Percentiles rank a stretch among this genome's conserved stretches.
Conservation (phyloP, 2,797 vertebrate species). For the Chaunax sp. region DNA sequence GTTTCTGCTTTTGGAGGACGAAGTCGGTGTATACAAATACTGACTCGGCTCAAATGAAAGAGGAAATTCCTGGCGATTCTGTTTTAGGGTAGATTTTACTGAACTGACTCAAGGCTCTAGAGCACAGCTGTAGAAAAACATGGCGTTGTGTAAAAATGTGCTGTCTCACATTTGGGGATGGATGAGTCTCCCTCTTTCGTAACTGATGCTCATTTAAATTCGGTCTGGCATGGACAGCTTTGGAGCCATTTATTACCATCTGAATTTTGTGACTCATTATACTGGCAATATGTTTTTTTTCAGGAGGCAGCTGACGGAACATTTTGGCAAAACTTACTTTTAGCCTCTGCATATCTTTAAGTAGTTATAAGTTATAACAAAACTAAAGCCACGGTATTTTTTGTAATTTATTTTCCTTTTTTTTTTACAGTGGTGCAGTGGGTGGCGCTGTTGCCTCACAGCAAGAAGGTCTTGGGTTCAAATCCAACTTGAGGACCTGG, state of each 20-base stretch:
- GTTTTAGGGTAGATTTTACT: slow-evolving; percentile 4
- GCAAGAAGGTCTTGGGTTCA: no score
- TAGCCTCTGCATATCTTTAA: neutral
- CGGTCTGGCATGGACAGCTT: slow-evolving; percentile 31
- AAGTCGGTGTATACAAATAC: slow-evolving; percentile 6
- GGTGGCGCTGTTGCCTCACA: no score
- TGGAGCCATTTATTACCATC: slow-evolving; percentile 41
- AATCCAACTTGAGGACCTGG: no score
- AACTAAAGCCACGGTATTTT: neutral
- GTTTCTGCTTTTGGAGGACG: neutral
- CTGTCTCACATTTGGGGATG: slow-evolving; percentile 11
- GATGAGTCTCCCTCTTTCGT: slow-evolving; percentile 19
- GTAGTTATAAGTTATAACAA: neutral
- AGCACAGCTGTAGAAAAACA: slow-evolving; percentile 10
- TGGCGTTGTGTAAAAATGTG: slow-evolving; percentile 6
- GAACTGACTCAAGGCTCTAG: neutral
- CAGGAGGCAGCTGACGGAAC: slow-evolving; percentile 27
- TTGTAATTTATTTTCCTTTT: neutral
- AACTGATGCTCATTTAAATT: slow-evolving; percentile 34
- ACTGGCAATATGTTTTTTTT: slow-evolving; percentile 17
- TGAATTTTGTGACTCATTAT: slow-evolving; percentile 43
- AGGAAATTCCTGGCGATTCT: slow-evolving; percentile 22
- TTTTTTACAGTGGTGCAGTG: no score
- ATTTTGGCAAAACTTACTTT: slow-evolving; percentile 14
- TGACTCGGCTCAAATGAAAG: slow-evolving; percentile 7